Base-by-base conservation (phyloP, 2,113 vertebrate genomes). In the Anhinga anhinga region DNA sequence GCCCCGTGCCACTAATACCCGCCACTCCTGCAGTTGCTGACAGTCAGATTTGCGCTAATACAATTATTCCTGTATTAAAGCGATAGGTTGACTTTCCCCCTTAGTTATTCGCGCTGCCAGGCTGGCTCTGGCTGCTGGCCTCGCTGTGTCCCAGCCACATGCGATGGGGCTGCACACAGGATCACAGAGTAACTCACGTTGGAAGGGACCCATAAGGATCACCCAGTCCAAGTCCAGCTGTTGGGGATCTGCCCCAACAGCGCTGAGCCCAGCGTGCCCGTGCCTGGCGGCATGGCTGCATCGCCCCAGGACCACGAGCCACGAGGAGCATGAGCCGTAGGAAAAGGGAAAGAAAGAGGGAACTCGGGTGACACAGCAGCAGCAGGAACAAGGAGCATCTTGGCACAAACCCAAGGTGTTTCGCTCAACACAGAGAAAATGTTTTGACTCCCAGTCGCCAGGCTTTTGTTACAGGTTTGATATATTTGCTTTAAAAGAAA, bases 281-380 rank as follows among this genome's bases (percentile, higher is more conserved):
- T 16, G 52, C 9, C 42, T 8, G 6, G 34, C 7, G 3, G 9
- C 2, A 1, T 1, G 20, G 38, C 23, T 74, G 34, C 34, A 17
- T 45, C 10, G 0, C 30, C 40, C 27, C 23, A 26, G 30, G n/a
- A 32, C 26, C 63, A 11, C 1, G 3, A 13, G 9, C 40, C 45
- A 0, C 3, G 2, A 20, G 32, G n/a, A 25, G 16, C 58, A 10
- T 1, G 2, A 13, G 9, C 36, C 34, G 0, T 0, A 27, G 30
- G 53, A 16, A 45, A 2, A 47, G 21, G 38, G 32, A 11, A 62
- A 23, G 32, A 17, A 47, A 45, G 22, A 16, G 69, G 34, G 50
- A 7, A 6, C 2, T 13, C 0, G 1, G 23, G 59, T 13, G 30
- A 2, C 2, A 14, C 11, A 7, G 53, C n/a, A 9, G 13, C 52